Conservation (phyloP, 2,113 vertebrate genomes). For the Lophius piscatorius region DNA sequence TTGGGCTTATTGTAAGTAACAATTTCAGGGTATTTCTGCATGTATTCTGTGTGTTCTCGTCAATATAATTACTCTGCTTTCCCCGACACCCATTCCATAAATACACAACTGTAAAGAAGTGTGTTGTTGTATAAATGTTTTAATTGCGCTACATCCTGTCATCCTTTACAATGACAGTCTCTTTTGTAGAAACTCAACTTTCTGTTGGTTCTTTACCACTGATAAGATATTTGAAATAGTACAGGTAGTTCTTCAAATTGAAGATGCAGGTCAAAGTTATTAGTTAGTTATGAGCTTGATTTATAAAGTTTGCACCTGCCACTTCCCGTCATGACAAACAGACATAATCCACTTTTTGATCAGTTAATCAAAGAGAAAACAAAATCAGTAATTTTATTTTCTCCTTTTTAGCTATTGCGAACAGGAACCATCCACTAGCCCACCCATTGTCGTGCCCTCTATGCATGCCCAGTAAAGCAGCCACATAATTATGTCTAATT, state of each 20-base stretch:
- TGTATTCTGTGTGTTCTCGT: neutral
- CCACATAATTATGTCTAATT: slow-evolving; percentile 73
- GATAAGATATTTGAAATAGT: too few species aligned
- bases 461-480: slow-evolving; percentile 33
- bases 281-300: too few species aligned
- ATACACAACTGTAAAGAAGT: slow-evolving; percentile 19
- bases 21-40: slow-evolving; percentile 21
- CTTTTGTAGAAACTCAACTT: slow-evolving; percentile 12
- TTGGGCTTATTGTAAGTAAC: slow-evolving; percentile 94
- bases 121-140: slow-evolving; percentile 10
- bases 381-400: too few species aligned
- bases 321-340: slow-evolving; percentile 8
- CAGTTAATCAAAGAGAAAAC: slow-evolving; percentile 9
- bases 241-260: too few species aligned
- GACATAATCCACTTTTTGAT: slow-evolving; percentile 10
- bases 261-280: too few species aligned
- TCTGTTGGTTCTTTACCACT: slow-evolving; percentile 1
- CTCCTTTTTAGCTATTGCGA: slow-evolving; percentile 36
- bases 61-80: slow-evolving; percentile 9
- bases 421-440: slow-evolving; percentile 15
- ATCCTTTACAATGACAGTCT: slow-evolving; percentile 16
- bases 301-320: slow-evolving; percentile 4
- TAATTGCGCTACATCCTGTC: slow-evolving; percentile 17
- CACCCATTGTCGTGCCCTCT: slow-evolving; percentile 58
- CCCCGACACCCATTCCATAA: slow-evolving; percentile 14